Percentiles rank a stretch among this genome's conserved stretches.
Evolutionary conservation across 2,888 invertebrate genomes (phyloP).

Genomic region (Nesidiocoris tenuis): DNA sequence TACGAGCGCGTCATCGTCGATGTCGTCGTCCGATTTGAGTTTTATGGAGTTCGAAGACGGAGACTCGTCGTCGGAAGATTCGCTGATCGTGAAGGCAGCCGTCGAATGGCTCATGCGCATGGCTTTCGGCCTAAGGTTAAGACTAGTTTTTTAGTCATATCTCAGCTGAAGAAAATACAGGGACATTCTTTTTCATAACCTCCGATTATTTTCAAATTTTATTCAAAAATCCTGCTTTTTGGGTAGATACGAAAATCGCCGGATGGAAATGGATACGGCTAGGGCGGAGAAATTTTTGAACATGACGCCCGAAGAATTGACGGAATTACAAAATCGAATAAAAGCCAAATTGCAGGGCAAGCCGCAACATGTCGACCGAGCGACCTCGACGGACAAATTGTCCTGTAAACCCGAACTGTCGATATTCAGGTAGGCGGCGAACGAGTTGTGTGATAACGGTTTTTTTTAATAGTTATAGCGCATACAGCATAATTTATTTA

Average conservation of each 20-base stretch:
- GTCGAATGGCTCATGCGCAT: constrained; percentile 28
- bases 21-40: neutral
- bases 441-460: too few species aligned
- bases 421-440: too few species aligned
- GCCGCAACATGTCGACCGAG: too few species aligned
- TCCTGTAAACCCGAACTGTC: neutral
- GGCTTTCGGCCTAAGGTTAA: constrained; percentile 18
- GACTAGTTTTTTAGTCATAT: too few species aligned
- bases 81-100: constrained; percentile 15
- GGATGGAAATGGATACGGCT: constrained; percentile 6
- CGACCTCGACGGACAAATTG: too few species aligned
- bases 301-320: constrained; percentile 13
- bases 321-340: constrained; percentile 22
- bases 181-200: too few species aligned
- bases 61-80: constrained; percentile 5
- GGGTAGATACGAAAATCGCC: constrained; percentile 9
- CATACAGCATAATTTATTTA: too few species aligned
- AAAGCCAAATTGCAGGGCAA: constrained; percentile 2
- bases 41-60: constrained; percentile 20
- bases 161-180: too few species aligned
- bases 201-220: too few species aligned
- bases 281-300: constrained; percentile 16
- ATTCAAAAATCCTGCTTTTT: too few species aligned
- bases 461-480: too few species aligned
- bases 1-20: constrained; percentile 5